phyloP scores from a whole-genome alignment of 2,888 invertebrate species.

The Acleris emargana region DNA sequence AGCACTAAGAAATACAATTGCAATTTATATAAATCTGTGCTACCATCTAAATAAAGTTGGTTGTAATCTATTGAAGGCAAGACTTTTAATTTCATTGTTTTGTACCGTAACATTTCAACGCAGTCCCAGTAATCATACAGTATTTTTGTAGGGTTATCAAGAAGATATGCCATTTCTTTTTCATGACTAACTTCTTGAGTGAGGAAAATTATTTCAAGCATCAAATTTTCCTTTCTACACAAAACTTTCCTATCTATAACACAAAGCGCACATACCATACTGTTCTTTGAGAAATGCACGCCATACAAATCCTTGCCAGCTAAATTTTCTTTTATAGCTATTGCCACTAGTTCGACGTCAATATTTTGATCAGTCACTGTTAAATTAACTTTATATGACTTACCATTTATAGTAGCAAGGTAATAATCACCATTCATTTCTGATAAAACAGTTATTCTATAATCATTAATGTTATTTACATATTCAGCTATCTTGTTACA shows the following conservation, averaged over 20 bases:
- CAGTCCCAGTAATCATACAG: constrained; percentile 65
- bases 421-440: constrained; percentile 48
- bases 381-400: constrained; percentile 56
- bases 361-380: constrained; percentile 42
- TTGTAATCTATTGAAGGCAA: constrained; percentile 56
- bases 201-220: constrained; percentile 58
- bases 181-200: constrained; percentile 46
- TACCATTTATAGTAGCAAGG: constrained; percentile 58
- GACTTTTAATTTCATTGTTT: constrained; percentile 56
- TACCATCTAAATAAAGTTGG: constrained; percentile 50
- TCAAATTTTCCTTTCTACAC: constrained; percentile 55
- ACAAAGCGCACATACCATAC: constrained; percentile 52
- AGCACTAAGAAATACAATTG: constrained; percentile 64
- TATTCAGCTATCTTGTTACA: constrained; percentile 54
- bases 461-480: constrained; percentile 64
- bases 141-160: constrained; percentile 57
- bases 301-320: constrained; percentile 55
- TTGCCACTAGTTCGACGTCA: constrained; percentile 43
- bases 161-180: constrained; percentile 47
- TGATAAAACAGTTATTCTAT: constrained; percentile 58
- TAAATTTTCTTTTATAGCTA: constrained; percentile 56
- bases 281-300: constrained; percentile 56
- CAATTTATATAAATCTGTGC: constrained; percentile 56
- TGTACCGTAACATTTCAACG: constrained; percentile 63
- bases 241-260: constrained; percentile 56